Percentiles rank a stretch among this genome's conserved stretches.
phyloP scores from a whole-genome alignment of 1,140 invertebrate genomes.

The Caligus rogercresseyi region DNA sequence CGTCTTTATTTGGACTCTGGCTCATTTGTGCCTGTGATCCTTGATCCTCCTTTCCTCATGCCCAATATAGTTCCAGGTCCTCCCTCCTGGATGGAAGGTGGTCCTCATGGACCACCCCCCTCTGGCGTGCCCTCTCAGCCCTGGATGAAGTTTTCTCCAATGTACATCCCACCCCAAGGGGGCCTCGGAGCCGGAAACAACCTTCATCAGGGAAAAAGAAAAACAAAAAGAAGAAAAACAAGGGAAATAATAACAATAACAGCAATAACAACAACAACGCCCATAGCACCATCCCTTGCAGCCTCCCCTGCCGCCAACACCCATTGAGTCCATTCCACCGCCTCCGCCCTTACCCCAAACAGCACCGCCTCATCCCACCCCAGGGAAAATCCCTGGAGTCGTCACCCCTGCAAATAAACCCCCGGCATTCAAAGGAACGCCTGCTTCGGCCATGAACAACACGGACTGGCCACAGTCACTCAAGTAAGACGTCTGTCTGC shows the following conservation, averaged over 20 bases:
- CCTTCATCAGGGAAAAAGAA: conserved; percentile 11
- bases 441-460: neutral
- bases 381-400: neutral
- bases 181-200: neutral
- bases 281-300: no score
- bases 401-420: neutral
- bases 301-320: neutral
- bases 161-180: neutral
- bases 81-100: conserved; percentile 5
- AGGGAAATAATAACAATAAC: conserved; percentile 1
- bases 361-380: neutral
- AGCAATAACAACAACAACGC: no score
- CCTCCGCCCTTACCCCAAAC: neutral
- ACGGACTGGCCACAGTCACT: conserved; percentile 4
- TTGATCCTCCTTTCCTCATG: no score
- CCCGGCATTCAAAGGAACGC: neutral
- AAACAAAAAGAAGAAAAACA: conserved; percentile 12
- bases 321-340: neutral
- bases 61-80: no score
- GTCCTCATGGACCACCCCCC: conserved; percentile 4
- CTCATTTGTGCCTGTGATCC: no score
- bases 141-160: neutral
- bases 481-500: no score
- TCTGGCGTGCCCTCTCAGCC: no score
- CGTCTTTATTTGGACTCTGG: no score